Conservation (phyloP, 92 coral and sea anemone genomes). For the Montipora capitata region DNA sequence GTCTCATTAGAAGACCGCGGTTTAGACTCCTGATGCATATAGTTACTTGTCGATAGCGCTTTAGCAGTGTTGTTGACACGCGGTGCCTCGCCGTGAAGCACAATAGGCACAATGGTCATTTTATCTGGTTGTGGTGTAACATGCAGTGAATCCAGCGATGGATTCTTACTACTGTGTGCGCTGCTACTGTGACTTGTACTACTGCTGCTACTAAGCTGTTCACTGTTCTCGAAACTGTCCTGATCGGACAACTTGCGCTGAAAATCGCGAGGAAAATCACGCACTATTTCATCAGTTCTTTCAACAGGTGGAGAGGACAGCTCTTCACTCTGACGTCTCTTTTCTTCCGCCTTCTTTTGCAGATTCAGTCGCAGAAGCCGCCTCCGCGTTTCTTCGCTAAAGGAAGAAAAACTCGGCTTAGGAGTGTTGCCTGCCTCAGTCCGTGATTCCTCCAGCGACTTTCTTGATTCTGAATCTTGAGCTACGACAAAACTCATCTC, state of each 20-base stretch:
- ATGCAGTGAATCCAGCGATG: slow-evolving; percentile 89
- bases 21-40: background rate
- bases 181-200: slow-evolving; percentile 91
- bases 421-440: slow-evolving; percentile 23
- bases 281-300: slow-evolving; percentile 36
- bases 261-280: slow-evolving; percentile 52
- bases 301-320: slow-evolving; percentile 7
- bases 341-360: slow-evolving; percentile 93
- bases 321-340: slow-evolving; percentile 84
- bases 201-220: slow-evolving; percentile 83
- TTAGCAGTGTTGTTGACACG: slow-evolving; percentile 9
- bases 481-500: slow-evolving; percentile 65
- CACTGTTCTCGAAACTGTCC: slow-evolving; percentile 67
- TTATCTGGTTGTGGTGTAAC: slow-evolving; percentile 56
- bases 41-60: slow-evolving; percentile 12
- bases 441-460: slow-evolving; percentile 47
- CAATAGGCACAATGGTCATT: slow-evolving; percentile 16
- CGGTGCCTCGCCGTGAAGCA: slow-evolving; percentile 22
- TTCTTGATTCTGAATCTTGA: slow-evolving; percentile 51
- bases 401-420: slow-evolving; percentile 83
- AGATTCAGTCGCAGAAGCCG: slow-evolving; percentile 89
- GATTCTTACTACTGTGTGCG: slow-evolving; percentile 88
- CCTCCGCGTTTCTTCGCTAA: slow-evolving; percentile 91
- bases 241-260: slow-evolving; percentile 76
- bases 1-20: slow-evolving; percentile 71